Evolutionary conservation across 2,888 invertebrate species (phyloP), one percentile per base, ranked within the genome.

Genomic region (Aquatica leii): DNA sequence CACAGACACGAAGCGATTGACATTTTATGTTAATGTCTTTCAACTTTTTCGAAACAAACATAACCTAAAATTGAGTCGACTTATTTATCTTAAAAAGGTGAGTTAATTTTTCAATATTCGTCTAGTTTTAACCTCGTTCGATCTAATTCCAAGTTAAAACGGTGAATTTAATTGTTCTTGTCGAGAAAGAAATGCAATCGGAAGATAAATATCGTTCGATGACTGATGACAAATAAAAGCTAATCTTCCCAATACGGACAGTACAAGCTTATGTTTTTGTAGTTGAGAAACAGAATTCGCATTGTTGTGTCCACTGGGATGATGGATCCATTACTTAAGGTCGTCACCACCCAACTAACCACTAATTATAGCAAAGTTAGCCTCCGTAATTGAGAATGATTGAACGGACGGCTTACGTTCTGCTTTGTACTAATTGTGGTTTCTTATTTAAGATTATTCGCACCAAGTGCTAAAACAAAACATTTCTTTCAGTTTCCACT

Each of bases 241-340:
- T 68, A 72, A 70, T 72, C 69, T 70, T 70, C 63, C 68, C 67
- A 69, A 68, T 67, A 62, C 65, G 55, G 59, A 41, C 53, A 59
- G 49, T 61, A 62, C 53, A 67, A 66, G 68, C 73, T 73, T 75
- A 75, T 73, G 76, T 75, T 75, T 74, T 74, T 74, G 66, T 61
- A 34, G 59, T 65, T 61, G 62, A 59, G 53, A 64, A 61, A 69
- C 67, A 62, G 68, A 65, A 68, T 69, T 69, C 70, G 65, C 68
- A 71, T 69, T 71, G 74, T 70, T 74, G 71, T 78, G 78, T 80
- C 80, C 80, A 75, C 66, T 72, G 81, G 82, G 81, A 82, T 82
- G 82, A 82, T 82, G 82, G 82, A 82, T 82, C 82, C 82, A 82
- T 82, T 82, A 82, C 80, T 82, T 82, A 80, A 78, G 76, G 77